Base-by-base conservation (phyloP, 1,140 invertebrate genomes). In the Spodoptera litura region DNA sequence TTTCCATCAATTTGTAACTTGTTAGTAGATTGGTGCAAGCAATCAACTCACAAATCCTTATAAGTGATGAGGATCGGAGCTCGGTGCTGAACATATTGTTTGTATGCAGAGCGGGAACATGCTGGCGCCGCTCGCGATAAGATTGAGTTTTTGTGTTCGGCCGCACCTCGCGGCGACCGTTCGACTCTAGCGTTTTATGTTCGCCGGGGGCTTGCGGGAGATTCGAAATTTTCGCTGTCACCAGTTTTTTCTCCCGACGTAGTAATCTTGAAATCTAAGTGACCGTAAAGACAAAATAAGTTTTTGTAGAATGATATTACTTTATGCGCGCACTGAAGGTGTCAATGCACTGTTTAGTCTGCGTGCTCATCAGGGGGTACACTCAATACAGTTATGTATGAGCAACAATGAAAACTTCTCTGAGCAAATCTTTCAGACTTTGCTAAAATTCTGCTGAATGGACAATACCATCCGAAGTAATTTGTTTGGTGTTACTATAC, bases 211-310 rank as follows among this genome's bases (percentile, higher is more conserved):
- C 83, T 78, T 81, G 80, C 80, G 44, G 62, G 78, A 79, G 74
- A 80, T 85, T 78, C 62, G 76, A 78, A 75, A 79, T 81, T 79
- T 83, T 73, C 82, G 84, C 80, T 83, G 86, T 80, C 87, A 84
- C 79, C 82, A 82, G 83, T 81, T 83, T 86, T 83, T 78, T 78
- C 82, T 80, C 79, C 85, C 81, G 58, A 64, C 77, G 51, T 66
- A 78, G 81, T 85, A 83, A 88, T 87, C 84, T 88, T 80, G 82
- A 81, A 85, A 85, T 87, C 83, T 85, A 85, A 88, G 83, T 85
- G 82, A 80, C 81, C 81, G 81, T 89, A 88, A 89, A 88, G 82
- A 82, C 79, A 84, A 86, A 88, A 88, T 83, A 87, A 78, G 72
- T 86, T 85, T 84, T 55, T 55, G 81, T 71, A 76, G 66, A 53